Conservation (phyloP, 2,888 invertebrate species). For the Acronicta aceris region DNA sequence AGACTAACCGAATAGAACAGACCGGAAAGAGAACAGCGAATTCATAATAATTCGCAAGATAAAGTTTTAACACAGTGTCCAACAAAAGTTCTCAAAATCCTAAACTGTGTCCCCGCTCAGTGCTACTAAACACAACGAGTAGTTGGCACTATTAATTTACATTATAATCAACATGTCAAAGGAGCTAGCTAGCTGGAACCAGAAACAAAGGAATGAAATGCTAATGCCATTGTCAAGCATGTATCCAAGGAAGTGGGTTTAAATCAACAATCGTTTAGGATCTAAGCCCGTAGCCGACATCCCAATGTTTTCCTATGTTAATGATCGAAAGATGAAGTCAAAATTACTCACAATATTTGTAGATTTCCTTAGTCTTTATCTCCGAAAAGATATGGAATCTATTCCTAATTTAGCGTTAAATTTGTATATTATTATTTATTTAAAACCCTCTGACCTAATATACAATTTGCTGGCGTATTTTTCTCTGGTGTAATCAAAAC, state of each 20-base stretch:
- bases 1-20: too few species aligned
- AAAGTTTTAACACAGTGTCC: neutral
- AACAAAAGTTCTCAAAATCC: neutral
- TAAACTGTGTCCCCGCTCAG: neutral
- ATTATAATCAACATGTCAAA: conserved; percentile 59
- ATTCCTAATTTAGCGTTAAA: too few species aligned
- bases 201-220: conserved; percentile 60
- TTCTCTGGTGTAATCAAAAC: too few species aligned
- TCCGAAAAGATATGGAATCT: too few species aligned
- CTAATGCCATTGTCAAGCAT: conserved; percentile 57
- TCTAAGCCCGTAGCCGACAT: conserved; percentile 44
- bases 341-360: neutral
- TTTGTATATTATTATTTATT: too few species aligned
- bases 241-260: conserved; percentile 51
- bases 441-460: too few species aligned
- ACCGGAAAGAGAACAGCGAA: too few species aligned
- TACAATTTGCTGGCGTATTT: too few species aligned
- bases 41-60: neutral
- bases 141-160: conserved; percentile 54
- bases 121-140: conserved; percentile 19
- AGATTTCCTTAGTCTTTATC: too few species aligned
- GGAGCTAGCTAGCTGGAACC: conserved; percentile 48
- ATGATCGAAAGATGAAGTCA: conserved; percentile 33
- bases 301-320: conserved; percentile 46
- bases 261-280: conserved; percentile 49